These are phyloP conservation scores for Acleris laterana DNA, from an alignment of 2,888 invertebrate genomes.

Conservation along the genomic window DNA sequence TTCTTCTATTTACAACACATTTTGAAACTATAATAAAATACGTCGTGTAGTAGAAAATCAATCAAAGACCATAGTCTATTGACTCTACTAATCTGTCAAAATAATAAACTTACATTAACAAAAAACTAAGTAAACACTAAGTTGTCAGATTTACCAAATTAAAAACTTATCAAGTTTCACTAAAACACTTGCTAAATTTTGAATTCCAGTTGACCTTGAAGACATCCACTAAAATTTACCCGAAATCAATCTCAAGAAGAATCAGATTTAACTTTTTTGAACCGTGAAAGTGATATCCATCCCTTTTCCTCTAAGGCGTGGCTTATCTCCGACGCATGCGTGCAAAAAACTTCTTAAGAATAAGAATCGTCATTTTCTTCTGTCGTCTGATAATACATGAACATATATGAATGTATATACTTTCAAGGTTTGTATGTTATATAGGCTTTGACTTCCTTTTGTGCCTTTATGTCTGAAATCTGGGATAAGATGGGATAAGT, in stretches of 20 bases:
- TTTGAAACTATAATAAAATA: too few relatives aligned
- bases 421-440: constrained; percentile 40
- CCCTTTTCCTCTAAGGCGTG: constrained; percentile 72
- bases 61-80: too few relatives aligned
- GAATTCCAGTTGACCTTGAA: constrained; percentile 14
- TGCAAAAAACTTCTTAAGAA: constrained; percentile 69
- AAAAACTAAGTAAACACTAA: neutral
- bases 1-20: too few relatives aligned
- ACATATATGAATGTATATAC: constrained; percentile 49
- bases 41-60: too few relatives aligned
- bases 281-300: constrained; percentile 59
- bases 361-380: constrained; percentile 72
- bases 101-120: neutral
- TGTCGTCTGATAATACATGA: constrained; percentile 61
- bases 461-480: constrained; percentile 14
- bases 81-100: too few relatives aligned
- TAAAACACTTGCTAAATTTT: neutral
- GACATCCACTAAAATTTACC: constrained; percentile 53
- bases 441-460: constrained; percentile 37
- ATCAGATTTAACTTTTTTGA: constrained; percentile 57
- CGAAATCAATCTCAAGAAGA: constrained; percentile 66
- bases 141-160: too few relatives aligned
- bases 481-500: constrained; percentile 12
- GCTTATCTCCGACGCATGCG: constrained; percentile 73
- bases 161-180: too few relatives aligned